These are phyloP conservation scores for Sphaerophoria rueppellii DNA, from an alignment of 2,888 invertebrate species.

Conservation along the genomic window DNA sequence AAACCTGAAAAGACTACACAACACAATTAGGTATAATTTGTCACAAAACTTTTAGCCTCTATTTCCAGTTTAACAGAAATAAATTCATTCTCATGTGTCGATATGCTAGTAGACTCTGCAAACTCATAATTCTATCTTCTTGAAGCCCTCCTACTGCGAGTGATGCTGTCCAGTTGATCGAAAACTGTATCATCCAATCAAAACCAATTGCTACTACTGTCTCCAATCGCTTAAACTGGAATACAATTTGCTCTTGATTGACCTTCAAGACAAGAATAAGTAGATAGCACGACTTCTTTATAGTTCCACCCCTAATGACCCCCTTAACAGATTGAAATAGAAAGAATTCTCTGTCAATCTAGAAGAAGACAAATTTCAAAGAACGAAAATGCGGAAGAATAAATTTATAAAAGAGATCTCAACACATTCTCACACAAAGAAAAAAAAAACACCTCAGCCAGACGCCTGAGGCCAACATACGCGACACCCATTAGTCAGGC, in stretches of 20 bases:
- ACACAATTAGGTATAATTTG: conserved; percentile 12
- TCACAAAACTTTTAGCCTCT: neutral
- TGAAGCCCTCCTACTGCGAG: conserved; percentile 4
- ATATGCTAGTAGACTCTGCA: neutral
- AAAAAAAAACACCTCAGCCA: neutral
- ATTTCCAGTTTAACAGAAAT: conserved; percentile 12
- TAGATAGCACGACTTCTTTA: neutral
- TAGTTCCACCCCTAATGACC: conserved; percentile 53
- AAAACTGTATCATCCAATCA: conserved; percentile 42
- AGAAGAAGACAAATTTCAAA: conserved; percentile 23
- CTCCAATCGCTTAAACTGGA: conserved; percentile 24
- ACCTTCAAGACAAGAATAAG: conserved; percentile 42
- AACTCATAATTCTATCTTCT: neutral
- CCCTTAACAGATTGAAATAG: neutral
- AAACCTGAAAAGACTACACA: conserved; percentile 17
- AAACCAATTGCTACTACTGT: neutral
- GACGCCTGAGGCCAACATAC: conserved; percentile 41
- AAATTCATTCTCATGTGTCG: neutral
- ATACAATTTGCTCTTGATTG: conserved; percentile 4
- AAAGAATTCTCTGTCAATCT: conserved; percentile 9
- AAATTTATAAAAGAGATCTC: neutral
- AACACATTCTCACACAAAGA: conserved; percentile 20
- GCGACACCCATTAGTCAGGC: conserved; percentile 51
- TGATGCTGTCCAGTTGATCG: neutral
- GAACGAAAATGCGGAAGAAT: conserved; percentile 58